Evolutionary conservation across 1,140 invertebrate species (phyloP).

Genomic region (Oryzaephilus surinamensis): DNA sequence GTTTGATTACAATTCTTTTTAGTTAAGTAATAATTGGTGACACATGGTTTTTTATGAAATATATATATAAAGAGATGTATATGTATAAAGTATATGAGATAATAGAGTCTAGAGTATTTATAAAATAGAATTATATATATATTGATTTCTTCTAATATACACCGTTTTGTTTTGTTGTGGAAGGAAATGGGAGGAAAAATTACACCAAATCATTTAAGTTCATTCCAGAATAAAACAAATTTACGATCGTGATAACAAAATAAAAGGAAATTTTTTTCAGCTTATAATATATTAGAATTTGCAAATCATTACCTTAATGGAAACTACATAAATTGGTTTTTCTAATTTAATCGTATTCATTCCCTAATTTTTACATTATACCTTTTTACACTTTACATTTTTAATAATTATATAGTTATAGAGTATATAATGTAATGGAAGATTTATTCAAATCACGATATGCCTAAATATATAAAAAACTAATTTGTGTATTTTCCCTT

Average conservation of each 20-base stretch:
- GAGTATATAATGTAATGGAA: no score
- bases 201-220: neutral
- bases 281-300: conserved; percentile 9
- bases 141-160: conserved; percentile 22
- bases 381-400: no score
- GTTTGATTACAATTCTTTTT: conserved; percentile 26
- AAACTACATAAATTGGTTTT: no score
- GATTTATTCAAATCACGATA: no score
- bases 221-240: conserved; percentile 10
- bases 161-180: conserved; percentile 11
- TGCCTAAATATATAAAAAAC: no score
- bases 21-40: conserved; percentile 34
- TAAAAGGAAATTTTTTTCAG: conserved; percentile 6
- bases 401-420: no score
- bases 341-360: no score
- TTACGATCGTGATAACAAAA: conserved; percentile 8
- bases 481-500: conserved; percentile 28
- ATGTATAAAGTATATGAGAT: conserved; percentile 34
- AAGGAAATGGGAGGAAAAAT: conserved; percentile 3
- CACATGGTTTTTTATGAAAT: conserved; percentile 34
- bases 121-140: conserved; percentile 29
- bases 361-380: no score
- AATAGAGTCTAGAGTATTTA: conserved; percentile 34
- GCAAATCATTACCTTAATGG: no score
- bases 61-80: conserved; percentile 32